Evolutionary conservation across 2,797 vertebrate species (phyloP), one percentile per base, ranked within the genome.

Genomic region (Choloepus didactylus): DNA sequence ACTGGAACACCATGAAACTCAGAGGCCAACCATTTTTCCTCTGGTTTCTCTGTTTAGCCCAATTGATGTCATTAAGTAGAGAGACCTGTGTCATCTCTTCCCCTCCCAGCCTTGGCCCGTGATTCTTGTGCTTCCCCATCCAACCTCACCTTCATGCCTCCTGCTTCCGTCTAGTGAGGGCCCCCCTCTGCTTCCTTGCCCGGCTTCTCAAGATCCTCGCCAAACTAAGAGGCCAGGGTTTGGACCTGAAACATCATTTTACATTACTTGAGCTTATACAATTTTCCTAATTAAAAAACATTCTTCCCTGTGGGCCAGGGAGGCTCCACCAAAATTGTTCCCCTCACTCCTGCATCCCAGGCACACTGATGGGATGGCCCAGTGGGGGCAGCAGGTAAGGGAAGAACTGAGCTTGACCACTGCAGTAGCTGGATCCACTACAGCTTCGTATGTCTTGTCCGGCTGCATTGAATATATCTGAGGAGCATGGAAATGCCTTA

Each of bases 71-170:
- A 56, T 16, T 6, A 18, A 56, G 54, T 19, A 16, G 18, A 56
- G 54, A 56, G 54, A 19, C 54, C 12, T 56, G 67, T n/a, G 15
- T 91, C 27, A 4, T 7, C 16, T 46, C 62, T 64, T 64, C 25
- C 31, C 44, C 4, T 6, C 2, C 46, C 9, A 8, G 6, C 29
- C 6, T 9, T n/a, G 54, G 51, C 51, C 29, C 0, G 0, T 23
- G 70, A 1, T 23, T 60, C 38, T 62, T 11, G 19, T 56, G 46
- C 38, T 64, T 66, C 44, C 12, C 15, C 18, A 3, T 12, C 27
- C 31, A 8, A 1, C 18, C 29, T 9, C 59, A 54, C 6, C 1
- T 5, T 41, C 0, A 1, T 11, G 16, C 9, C 49, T 21, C 8
- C 12, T n/a, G 54, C 27, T 60, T 25, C 19, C 41, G 4, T 62